Evolutionary conservation across 2,888 invertebrate genomes (phyloP), one percentile per base, ranked within the genome.

Genomic region (Baccha elongata): DNA sequence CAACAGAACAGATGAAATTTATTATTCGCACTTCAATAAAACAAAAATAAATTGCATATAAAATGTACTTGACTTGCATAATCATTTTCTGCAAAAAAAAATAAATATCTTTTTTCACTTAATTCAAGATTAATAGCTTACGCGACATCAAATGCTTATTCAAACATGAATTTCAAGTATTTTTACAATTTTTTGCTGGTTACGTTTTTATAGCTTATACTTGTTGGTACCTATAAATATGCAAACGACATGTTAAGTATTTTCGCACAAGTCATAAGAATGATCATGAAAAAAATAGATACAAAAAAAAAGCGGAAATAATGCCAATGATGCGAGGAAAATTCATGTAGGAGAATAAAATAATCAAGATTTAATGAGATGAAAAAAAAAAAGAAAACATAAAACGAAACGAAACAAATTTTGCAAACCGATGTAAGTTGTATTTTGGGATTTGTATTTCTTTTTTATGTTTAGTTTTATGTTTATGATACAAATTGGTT

Each of bases 311-410:
- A 62, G 13, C 55, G 37, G 48, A 35, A 69, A 62, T 46, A 48
- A 48, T 32, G 37, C 48, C 62, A 53, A 76, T 58, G 71, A 65
- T 35, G 64, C 48, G 76, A 71, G 55, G 32, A 71, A 50, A 62
- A 55, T 13, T 26, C 71, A 50, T 55, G 69, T 69, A 55, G 46
- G 35, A 37, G 53, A 55, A 52, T 53, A 52, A 53, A 53, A 68
- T 69, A 55, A 69, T 75, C 68, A 62, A 58, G 3, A 52, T 53
- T 69, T 46, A 76, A 76, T 62, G 75, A 76, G 64, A 76, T 76
- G 69, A 48, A 64, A 64, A 64, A 64, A 62, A 48, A 11, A 53
- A 46, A 67, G 55, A 64, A 64, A 64, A 64, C 69, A 48, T 13
- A 53, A 46, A 67, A 74, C 23, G 23, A 48, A 60, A 50, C 29